These are phyloP conservation scores for Etheostoma spectabile DNA, from an alignment of 2,113 vertebrate genomes.

Conservation along the genomic window DNA sequence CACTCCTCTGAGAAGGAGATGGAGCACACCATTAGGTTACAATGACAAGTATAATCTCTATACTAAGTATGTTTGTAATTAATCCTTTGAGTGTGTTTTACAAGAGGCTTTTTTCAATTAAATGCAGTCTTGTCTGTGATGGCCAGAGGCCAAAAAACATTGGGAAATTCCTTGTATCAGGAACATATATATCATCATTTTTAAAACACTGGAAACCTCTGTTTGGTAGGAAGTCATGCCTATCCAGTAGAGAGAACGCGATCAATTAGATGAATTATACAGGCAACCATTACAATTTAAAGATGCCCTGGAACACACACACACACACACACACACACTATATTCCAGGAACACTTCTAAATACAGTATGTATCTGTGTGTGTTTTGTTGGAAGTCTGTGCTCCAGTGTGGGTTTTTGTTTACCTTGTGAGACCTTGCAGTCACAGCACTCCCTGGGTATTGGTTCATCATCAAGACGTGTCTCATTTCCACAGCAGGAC, in stretches of 20 bases:
- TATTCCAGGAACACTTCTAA: background rate
- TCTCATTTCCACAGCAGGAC: slow-evolving; percentile 85
- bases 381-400: background rate
- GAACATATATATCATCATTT: background rate
- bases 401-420: slow-evolving; percentile 6
- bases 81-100: background rate
- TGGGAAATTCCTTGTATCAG: background rate
- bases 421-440: slow-evolving; percentile 86
- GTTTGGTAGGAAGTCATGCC: background rate
- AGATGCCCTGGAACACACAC: slow-evolving; percentile 13
- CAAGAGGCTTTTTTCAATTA: background rate
- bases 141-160: background rate
- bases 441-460: slow-evolving; percentile 88
- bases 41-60: background rate
- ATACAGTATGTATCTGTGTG: background rate
- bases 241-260: background rate
- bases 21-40: slow-evolving; percentile 8
- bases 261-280: background rate
- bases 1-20: slow-evolving; percentile 85
- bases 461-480: background rate
- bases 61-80: background rate
- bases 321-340: background rate
- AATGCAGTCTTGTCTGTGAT: slow-evolving; percentile 8
- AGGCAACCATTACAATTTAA: background rate
- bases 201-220: slow-evolving; percentile 1